These are phyloP conservation scores for Nannospalax galili DNA, from an alignment of 2,113 vertebrate genomes.

Conservation along the genomic window DNA sequence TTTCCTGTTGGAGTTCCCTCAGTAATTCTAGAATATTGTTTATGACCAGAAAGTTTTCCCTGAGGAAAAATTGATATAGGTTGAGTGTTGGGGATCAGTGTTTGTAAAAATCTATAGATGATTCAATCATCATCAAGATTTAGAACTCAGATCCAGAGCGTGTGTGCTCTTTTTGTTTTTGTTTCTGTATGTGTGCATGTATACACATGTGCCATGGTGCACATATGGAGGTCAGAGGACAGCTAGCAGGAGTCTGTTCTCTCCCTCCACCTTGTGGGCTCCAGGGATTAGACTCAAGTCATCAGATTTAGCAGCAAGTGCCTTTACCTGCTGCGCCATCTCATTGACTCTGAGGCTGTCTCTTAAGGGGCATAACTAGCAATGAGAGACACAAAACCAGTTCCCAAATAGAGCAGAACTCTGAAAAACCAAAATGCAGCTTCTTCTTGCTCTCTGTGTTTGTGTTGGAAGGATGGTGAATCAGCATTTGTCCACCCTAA, in stretches of 20 bases:
- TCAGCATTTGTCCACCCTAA: not conserved
- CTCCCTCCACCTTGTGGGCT: too few relatives aligned
- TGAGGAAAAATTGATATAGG: not conserved
- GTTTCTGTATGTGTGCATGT: not conserved
- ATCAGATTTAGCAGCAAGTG: not conserved
- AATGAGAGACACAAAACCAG: not conserved
- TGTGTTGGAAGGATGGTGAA: not conserved
- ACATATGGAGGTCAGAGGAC: not conserved
- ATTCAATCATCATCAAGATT: not conserved
- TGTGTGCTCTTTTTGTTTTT: not conserved
- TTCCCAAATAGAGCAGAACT: not conserved
- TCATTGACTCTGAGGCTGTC: not conserved
- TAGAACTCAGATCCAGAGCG: not conserved
- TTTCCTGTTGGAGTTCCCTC: not conserved
- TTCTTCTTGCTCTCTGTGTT: not conserved
- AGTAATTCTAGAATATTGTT: not conserved
- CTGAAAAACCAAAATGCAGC: not conserved
- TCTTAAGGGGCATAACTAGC: not conserved
- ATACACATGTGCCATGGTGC: not conserved
- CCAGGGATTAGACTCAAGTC: not conserved
- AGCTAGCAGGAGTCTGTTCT: not conserved
- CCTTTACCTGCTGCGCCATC: too few relatives aligned
- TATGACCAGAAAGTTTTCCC: not conserved
- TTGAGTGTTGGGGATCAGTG: not conserved
- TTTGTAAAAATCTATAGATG: not conserved